Evolutionary conservation across 1,140 invertebrate genomes (phyloP), one percentile per base, ranked within the genome.

Genomic region (Ooceraea biroi): DNA sequence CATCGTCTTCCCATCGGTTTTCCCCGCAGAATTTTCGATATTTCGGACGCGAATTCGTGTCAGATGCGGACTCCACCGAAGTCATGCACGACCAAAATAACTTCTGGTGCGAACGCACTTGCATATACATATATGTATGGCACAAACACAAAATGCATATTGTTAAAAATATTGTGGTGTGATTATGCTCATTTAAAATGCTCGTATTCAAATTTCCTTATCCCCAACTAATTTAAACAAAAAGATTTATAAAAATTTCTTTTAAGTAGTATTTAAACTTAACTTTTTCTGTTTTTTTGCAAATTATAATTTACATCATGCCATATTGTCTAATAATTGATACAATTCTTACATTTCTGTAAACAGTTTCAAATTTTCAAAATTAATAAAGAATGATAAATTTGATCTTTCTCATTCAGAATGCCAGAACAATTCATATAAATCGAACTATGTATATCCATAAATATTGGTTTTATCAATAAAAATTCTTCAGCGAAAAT

Each of bases 1-100:
- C 50, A 50, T 71, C 76, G 76, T 80, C 76, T 80, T 80, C 10
- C 76, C 65, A 71, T 69, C 65, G 76, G 50, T 52, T 77, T 61
- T 72, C 30, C 55, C 44, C 80, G 58, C 69, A 76, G 69, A 27
- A 60, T 61, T 74, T 63, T 55, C 80, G 41, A 82, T 73, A 74
- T 74, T 74, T 82, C 69, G 58, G 14, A 82, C 52, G 66, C 22
- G 66, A 48, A 82, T 73, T 82, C 44, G 55, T 61, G 76, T 74
- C 80, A 73, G 65, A 80, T 69, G 76, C 65, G 65, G 69, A 19
- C n/a, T 17, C 52, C 22, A 55, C 41, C 63, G 55, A 69, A 69
- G 76, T 69, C 65, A 57, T 17, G 52, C 36, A 50, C 76, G 57
- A 71, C 76, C n/a, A 71, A 80, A 71, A 36, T 17, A 17, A 57